Base-by-base conservation (phyloP, 2,113 vertebrate genomes). In the Eulemur macaco region DNA sequence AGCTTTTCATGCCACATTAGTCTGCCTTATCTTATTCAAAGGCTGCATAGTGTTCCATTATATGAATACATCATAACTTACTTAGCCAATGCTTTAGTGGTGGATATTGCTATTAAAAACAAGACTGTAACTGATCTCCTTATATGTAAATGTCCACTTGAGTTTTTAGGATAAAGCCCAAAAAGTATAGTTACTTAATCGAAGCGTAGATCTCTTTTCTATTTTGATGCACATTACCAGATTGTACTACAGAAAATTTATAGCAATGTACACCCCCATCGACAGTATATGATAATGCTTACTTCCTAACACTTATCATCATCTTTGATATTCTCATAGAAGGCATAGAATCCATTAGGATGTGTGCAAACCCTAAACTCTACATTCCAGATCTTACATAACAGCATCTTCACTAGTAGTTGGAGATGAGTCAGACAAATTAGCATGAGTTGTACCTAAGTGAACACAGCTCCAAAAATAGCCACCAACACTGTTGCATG, bases 161-260 rank as follows among this genome's bases (percentile, higher is more conserved):
- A 34, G n/a, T 68, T 94, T 96, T 95, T 83, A 90, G 50, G n/a
- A 83, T 54, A 69, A 96, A 76, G 12, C 37, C 56, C 0, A 13
- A 78, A 73, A 92, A 50, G 34, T 45, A 69, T 3, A 89, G 89
- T 77, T 89, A 82, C n/a, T 89, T 63, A 66, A 56, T 64, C n/a
- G 78, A 97, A 94, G 17, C 92, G 5, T 76, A 82, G 13, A 71
- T 31, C 29, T 83, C 23, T 50, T 69, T 92, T 84, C 85, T 5
- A n/a, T 87, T 73, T 93, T 56, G 60, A 54, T 88, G 12, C 29
- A 71, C 56, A 50, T 50, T 89, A 91, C 37, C 85, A 88, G 77
- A 94, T 17, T 39, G 2, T 42, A 54, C 39, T 54, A 56, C 3
- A 68, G 52, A 92, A 91, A 73, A 80, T 73, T 10, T 69, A 76